Percentiles rank a stretch among this genome's conserved stretches.
phyloP scores from a whole-genome alignment of 2,113 vertebrate species.

The Centropristis striata region DNA sequence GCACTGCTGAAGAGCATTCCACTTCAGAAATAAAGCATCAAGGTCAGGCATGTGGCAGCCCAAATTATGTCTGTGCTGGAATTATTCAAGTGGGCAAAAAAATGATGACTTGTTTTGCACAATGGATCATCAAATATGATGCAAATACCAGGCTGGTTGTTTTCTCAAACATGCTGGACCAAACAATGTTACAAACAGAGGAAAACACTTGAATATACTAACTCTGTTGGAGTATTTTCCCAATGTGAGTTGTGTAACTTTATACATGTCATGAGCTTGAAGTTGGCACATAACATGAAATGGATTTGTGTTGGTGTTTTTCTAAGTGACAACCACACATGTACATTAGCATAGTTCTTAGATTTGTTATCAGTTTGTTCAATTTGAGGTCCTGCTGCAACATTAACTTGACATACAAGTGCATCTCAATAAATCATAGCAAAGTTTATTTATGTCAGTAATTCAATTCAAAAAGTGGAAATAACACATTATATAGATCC shows the following conservation, averaged over 20 bases:
- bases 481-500: too few species aligned
- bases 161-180: not conserved
- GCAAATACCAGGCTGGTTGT: constrained; percentile 18
- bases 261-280: not conserved
- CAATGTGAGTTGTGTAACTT: not conserved
- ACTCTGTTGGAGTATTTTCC: not conserved
- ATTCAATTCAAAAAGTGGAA: too few species aligned
- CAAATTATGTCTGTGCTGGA: constrained; percentile 45
- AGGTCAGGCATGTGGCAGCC: constrained; percentile 48
- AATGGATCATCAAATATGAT: constrained; percentile 34
- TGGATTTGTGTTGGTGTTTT: not conserved
- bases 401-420: not conserved
- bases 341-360: not conserved
- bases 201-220: constrained; percentile 7
- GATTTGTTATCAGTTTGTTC: not conserved
- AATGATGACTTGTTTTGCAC: constrained; percentile 44
- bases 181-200: not conserved
- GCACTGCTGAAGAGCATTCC: constrained; percentile 36
- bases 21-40: constrained; percentile 55
- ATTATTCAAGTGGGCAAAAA: constrained; percentile 47
- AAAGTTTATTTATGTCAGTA: too few species aligned
- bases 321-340: not conserved
- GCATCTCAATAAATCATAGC: too few species aligned
- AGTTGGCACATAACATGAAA: not conserved
- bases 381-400: not conserved